Evolutionary conservation across 2,113 vertebrate genomes (phyloP), one percentile per base, ranked within the genome.

Genomic region (Reinhardtius hippoglossoides): DNA sequence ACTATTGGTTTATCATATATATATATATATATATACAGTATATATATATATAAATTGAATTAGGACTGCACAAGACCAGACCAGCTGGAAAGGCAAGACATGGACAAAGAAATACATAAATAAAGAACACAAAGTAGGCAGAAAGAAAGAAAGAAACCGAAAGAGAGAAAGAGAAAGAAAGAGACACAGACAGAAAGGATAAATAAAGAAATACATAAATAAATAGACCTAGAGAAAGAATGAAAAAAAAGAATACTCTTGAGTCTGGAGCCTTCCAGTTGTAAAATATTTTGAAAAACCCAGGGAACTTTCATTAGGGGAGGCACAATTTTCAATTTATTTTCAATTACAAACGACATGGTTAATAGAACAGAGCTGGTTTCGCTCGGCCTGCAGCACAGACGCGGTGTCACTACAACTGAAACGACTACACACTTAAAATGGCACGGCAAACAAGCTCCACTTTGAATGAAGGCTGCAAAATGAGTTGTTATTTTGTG

Each of bases 281-380:
- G 54, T 60, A 18, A 15, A 72, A 76, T 23, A 79, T 71, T 71
- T 63, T 23, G 24, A 67, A 71, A 71, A 46, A 48, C 31, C 50
- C 40, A 20, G 50, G 27, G 16, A 85, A 35, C 59, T 68, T 82
- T 78, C 66, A 76, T 83, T 71, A 68, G 10, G 40, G 24, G 54
- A 71, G 66, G 3, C 57, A 24, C 15, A 8, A 59, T 69, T 85
- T 88, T 84, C 86, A 89, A 84, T 88, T 81, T 81, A 82, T 89
- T 93, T 91, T 88, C 83, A 83, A 86, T 88, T 83, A 84, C 65
- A 71, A 67, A 77, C 74, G 55, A 46, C 86, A 78, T 89, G 74
- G 82, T 89, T 81, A 90, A 73, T 20, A 66, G 75, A 79, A 70
- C 4, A 60, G 66, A 14, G 82, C 67, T 77, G 61, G 55, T 71